phyloP scores from a whole-genome alignment of 2,888 invertebrate genomes.

The Dichetophora obliterata region DNA sequence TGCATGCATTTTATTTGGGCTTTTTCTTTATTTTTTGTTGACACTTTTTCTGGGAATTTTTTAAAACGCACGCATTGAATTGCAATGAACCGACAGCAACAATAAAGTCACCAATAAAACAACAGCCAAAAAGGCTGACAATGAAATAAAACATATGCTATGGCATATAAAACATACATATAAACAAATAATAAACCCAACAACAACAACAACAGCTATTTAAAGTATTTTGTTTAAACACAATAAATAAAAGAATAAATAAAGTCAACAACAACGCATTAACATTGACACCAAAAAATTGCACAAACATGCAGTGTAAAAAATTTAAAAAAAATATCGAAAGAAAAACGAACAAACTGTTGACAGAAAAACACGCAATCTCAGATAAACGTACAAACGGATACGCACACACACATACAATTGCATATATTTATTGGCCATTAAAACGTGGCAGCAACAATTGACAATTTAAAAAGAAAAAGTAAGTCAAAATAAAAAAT shows the following conservation, averaged over 20 bases:
- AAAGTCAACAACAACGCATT: conserved; percentile 27
- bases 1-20: too few species aligned
- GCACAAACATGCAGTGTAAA: neutral
- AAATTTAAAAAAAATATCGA: conserved; percentile 6
- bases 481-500: too few species aligned
- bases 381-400: neutral
- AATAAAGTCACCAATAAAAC: neutral
- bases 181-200: neutral
- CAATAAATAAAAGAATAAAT: conserved; percentile 1
- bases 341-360: neutral
- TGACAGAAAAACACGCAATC: conserved; percentile 25
- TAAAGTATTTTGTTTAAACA: neutral
- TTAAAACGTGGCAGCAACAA: too few species aligned
- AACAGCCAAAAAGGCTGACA: conserved; percentile 27
- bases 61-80: conserved; percentile 7
- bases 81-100: conserved; percentile 8
- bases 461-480: too few species aligned
- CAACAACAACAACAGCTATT: neutral
- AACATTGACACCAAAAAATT: conserved; percentile 44
- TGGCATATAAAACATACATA: neutral
- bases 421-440: neutral
- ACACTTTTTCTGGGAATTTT: too few species aligned
- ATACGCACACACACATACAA: neutral
- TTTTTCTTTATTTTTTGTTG: too few species aligned
- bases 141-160: conserved; percentile 37